phyloP scores from a whole-genome alignment of 1,140 invertebrate genomes.

The Drosophila quadrilineata region DNA sequence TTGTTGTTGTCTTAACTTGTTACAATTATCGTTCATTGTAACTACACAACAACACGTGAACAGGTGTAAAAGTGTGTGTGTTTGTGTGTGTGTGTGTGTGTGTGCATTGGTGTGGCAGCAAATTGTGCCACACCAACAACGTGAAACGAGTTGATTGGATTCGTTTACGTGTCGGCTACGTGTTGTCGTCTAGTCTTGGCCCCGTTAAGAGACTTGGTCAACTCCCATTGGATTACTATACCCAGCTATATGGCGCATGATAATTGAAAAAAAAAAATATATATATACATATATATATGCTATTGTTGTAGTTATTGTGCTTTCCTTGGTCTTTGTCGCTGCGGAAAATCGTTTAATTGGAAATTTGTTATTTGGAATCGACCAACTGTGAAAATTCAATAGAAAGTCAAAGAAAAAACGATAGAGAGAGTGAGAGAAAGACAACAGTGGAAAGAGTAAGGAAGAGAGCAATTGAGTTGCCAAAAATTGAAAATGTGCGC shows the following conservation, averaged over 20 bases:
- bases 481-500: conserved; percentile 40
- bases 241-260: conserved; percentile 57
- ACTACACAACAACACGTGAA: too few relatives aligned
- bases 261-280: conserved; percentile 54
- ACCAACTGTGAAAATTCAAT: conserved; percentile 52
- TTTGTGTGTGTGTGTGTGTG: conserved; percentile 7
- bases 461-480: neutral
- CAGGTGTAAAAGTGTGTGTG: conserved; percentile 9
- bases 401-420: neutral
- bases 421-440: conserved; percentile 33
- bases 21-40: conserved; percentile 58
- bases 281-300: neutral
- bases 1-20: conserved; percentile 63
- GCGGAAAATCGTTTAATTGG: conserved; percentile 58
- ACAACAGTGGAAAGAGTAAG: neutral
- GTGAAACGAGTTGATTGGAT: conserved; percentile 22
- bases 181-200: conserved; percentile 4
- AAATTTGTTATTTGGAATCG: conserved; percentile 68
- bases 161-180: too few relatives aligned
- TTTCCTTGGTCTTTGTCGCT: conserved; percentile 13
- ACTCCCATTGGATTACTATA: conserved; percentile 34
- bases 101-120: conserved; percentile 26
- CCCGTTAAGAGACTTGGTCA: conserved; percentile 9
- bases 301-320: neutral
- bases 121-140: conserved; percentile 51